Evolutionary conservation across 2,113 vertebrate genomes (phyloP).

Genomic region (Eubucco bourcierii): DNA sequence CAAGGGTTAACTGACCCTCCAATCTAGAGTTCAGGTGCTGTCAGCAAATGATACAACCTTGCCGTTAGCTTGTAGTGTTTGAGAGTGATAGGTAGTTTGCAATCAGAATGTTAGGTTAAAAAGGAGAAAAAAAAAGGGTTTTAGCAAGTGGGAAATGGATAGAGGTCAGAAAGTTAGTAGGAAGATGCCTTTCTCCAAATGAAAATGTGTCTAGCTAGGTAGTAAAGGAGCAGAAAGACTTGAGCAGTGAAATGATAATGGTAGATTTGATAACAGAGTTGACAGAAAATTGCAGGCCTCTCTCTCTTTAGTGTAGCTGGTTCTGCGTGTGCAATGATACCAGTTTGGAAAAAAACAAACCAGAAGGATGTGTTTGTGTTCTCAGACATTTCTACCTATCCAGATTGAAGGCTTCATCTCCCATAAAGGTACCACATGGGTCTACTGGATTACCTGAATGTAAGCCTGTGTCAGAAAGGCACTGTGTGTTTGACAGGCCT

Average conservation of each 20-base stretch:
- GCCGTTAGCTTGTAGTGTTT: constrained; percentile 32
- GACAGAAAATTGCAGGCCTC: background rate
- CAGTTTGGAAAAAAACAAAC: background rate
- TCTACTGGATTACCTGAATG: constrained; percentile 67
- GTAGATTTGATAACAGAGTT: constrained; percentile 38
- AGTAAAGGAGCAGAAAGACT: constrained; percentile 30
- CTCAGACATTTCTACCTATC: constrained; percentile 3
- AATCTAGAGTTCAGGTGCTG: background rate
- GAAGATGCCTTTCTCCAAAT: constrained; percentile 17
- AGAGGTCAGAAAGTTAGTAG: constrained; percentile 39
- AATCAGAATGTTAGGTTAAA: constrained; percentile 55
- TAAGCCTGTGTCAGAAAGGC: constrained; percentile 59
- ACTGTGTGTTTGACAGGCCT: constrained; percentile 61
- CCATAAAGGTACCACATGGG: constrained; percentile 55
- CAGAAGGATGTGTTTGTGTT: background rate
- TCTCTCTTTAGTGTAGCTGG: constrained; percentile 12
- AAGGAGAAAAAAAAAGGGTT: constrained; percentile 22
- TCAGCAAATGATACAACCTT: constrained; percentile 31
- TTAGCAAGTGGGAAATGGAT: constrained; percentile 63
- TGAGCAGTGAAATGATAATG: background rate
- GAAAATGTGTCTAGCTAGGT: constrained; percentile 30
- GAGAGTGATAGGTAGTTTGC: constrained; percentile 33
- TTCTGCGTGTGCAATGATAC: background rate
- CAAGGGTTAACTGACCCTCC: background rate
- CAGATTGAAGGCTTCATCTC: constrained; percentile 54